Conservation (phyloP, 2,888 invertebrate species). For the Philaethria dido region DNA sequence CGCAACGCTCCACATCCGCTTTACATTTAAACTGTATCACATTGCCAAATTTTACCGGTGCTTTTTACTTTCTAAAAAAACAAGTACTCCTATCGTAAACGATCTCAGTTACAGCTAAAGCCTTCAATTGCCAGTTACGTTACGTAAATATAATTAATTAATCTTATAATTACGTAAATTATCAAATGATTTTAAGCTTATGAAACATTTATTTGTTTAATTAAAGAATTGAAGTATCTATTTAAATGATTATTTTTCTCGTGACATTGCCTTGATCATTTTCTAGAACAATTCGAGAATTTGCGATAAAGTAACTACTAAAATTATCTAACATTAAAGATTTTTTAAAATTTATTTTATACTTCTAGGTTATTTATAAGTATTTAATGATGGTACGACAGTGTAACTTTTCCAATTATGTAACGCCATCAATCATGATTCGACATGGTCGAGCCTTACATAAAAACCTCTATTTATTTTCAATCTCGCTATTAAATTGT, state of each 20-base stretch:
- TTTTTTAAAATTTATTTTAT: background rate
- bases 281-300: background rate
- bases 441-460: constrained; percentile 12
- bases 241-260: background rate
- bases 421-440: constrained; percentile 7
- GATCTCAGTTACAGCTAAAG: constrained; percentile 32
- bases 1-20: constrained; percentile 14
- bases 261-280: background rate
- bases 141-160: constrained; percentile 47
- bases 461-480: constrained; percentile 17
- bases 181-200: background rate
- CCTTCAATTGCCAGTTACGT: constrained; percentile 47
- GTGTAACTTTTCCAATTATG: constrained; percentile 7
- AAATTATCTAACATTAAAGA: too few relatives aligned
- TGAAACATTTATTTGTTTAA: constrained; percentile 5
- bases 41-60: constrained; percentile 22
- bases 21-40: constrained; percentile 31
- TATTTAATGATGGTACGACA: background rate
- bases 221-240: background rate
- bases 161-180: constrained; percentile 7
- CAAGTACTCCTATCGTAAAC: constrained; percentile 38
- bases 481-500: constrained; percentile 3
- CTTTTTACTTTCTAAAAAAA: constrained; percentile 45
- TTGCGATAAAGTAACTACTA: too few relatives aligned
- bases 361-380: background rate